Evolutionary conservation across 1,140 invertebrate genomes (phyloP), one percentile per base, ranked within the genome.

Genomic region (Drosophila elegans): DNA sequence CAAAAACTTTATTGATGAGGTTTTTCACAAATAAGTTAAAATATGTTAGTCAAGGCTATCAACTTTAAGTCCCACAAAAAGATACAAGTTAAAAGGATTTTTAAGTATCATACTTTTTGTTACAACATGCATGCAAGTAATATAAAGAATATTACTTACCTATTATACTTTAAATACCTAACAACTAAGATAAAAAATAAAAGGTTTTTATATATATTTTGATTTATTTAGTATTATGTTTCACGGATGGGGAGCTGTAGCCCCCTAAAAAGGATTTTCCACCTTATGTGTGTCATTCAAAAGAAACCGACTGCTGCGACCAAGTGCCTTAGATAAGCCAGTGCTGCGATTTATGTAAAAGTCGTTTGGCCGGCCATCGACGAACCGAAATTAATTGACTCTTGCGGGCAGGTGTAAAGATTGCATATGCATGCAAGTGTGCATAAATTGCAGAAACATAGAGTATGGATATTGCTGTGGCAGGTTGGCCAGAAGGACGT

Each of bases 351-450:
- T 79, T 66, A 66, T 53, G 72, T 78, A 60, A 69, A 83, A 78
- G 54, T 57, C 52, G 46, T 66, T 67, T 63, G 48, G 55, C 68
- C 68, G 36, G 68, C 64, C 59, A 67, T 59, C 54, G 44, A 66
- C 53, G 63, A 67, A 52, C 57, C 67, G 49, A 77, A 80, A 78
- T 82, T 85, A 84, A 84, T 85, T 85, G 81, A 75, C 74, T 84
- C 67, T 85, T 85, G 73, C 72, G 63, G 78, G 74, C 81, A 85
- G 81, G 77, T 85, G 81, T 85, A 85, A 85, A 77, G 79, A 74
- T 61, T 84, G 72, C 64, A 80, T 85, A 63, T 85, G 78, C 73
- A 69, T 71, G 67, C 82, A 71, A 75, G 60, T 84, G 56, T 76
- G 74, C 68, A 85, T 77, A 80, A 80, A 80, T 74, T 63, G 71